phyloP scores from a whole-genome alignment of 2,888 invertebrate species.

The Geophilus truncorum region DNA sequence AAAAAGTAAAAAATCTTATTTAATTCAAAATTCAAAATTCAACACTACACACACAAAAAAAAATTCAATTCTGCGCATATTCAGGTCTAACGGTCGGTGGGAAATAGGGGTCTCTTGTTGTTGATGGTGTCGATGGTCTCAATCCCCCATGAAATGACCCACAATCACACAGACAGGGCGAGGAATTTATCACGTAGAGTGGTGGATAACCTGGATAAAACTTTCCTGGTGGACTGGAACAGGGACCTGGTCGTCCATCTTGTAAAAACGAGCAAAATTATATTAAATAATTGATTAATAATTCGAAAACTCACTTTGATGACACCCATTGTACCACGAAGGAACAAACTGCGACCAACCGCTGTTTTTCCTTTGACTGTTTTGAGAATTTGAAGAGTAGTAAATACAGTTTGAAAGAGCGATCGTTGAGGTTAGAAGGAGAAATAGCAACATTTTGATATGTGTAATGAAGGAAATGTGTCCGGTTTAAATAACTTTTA shows the following conservation, averaged over 20 bases:
- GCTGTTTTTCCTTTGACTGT: background rate
- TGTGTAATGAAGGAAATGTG: background rate
- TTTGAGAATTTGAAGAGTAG: background rate
- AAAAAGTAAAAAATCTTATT: too few species aligned
- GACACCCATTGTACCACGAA: background rate
- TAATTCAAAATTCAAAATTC: background rate
- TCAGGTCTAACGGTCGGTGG: background rate
- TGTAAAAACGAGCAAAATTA: background rate
- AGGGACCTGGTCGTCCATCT: background rate
- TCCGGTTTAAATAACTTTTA: background rate
- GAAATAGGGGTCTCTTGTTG: background rate
- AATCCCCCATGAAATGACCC: background rate
- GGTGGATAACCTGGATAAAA: background rate
- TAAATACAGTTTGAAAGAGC: background rate
- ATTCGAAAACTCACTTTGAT: background rate
- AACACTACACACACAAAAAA: too few species aligned
- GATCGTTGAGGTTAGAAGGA: background rate
- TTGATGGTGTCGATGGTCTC: background rate
- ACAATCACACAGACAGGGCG: background rate
- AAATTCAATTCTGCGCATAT: background rate
- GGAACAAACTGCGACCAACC: background rate
- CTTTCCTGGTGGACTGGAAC: background rate
- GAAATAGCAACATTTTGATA: background rate
- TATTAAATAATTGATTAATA: background rate
- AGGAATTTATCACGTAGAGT: background rate